A percentile compares a stretch with the other conserved stretches of the same genome.
These are phyloP conservation scores for Esox masquinongy DNA, from an alignment of 2,797 vertebrate genomes.

Conservation along the genomic window DNA sequence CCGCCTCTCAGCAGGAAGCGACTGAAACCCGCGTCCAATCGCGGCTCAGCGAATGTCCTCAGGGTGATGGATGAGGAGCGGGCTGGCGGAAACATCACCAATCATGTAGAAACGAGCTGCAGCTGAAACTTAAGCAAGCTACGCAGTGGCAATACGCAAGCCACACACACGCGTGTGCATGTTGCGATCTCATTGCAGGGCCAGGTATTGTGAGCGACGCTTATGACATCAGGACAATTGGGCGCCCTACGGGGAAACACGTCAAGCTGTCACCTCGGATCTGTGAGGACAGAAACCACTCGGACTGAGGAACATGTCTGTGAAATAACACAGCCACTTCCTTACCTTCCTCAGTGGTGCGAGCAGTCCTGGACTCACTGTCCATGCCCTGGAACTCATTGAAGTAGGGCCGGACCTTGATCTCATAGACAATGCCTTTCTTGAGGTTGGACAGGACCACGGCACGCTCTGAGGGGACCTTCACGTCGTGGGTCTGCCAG, in stretches of 20 bases:
- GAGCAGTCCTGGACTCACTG: constrained; percentile 91
- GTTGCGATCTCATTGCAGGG: constrained; percentile 28
- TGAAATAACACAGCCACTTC: neutral
- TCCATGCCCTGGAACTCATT: constrained; percentile 99
- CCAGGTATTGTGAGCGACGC: constrained; percentile 14
- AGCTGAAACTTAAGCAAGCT: constrained; percentile 45
- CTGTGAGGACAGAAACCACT: neutral
- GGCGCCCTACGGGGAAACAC: constrained; percentile 25
- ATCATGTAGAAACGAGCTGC: constrained; percentile 46
- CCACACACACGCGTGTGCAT: constrained; percentile 18
- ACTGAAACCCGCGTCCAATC: constrained; percentile 50
- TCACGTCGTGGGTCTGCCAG: constrained; percentile 93
- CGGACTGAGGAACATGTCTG: constrained; percentile 5
- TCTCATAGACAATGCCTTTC: constrained; percentile 94
- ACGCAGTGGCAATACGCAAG: constrained; percentile 1
- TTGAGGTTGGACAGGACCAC: constrained; percentile 86
- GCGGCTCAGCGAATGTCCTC: constrained; percentile 53
- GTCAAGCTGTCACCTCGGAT: constrained; percentile 26
- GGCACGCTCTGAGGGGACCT: constrained; percentile 89
- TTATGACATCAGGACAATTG: constrained; percentile 30
- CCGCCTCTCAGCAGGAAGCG: constrained; percentile 52
- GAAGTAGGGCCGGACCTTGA: constrained; percentile 97
- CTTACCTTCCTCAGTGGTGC: constrained; percentile 94
- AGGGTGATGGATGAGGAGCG: constrained; percentile 56
- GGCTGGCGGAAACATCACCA: constrained; percentile 45